phyloP scores from a whole-genome alignment of 2,888 invertebrate species.

The Meganola albula region DNA sequence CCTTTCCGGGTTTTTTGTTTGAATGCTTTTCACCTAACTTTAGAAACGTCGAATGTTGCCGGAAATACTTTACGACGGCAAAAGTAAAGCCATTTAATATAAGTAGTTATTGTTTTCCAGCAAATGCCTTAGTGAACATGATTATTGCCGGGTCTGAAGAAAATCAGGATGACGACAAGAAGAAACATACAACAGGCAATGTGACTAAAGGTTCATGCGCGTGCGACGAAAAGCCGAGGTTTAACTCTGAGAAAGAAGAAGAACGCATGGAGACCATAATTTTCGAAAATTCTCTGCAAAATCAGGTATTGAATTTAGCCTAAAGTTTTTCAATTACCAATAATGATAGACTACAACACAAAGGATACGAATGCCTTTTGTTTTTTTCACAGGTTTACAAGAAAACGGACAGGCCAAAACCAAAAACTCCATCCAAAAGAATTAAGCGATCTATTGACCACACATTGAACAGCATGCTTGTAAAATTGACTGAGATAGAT shows the following conservation, averaged over 20 bases:
- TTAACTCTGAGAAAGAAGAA: conserved; percentile 60
- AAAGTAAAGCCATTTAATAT: no score
- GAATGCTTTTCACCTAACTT: no score
- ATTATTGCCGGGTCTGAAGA: conserved; percentile 51
- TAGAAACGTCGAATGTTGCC: no score
- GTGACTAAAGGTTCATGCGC: conserved; percentile 51
- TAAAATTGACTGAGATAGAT: conserved; percentile 50
- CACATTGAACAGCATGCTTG: conserved; percentile 54
- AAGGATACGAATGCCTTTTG: no score
- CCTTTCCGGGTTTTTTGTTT: no score
- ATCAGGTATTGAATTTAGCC: no score
- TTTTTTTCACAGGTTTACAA: conserved; percentile 46
- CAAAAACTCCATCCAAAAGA: conserved; percentile 23
- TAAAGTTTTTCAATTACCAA: no score
- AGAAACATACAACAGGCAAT: conserved; percentile 55
- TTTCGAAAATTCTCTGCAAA: conserved; percentile 90
- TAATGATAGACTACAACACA: no score
- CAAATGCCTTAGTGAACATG: conserved; percentile 53
- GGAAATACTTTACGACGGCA: no score
- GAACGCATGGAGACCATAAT: conserved; percentile 79
- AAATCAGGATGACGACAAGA: conserved; percentile 38
- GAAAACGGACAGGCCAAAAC: conserved; percentile 28
- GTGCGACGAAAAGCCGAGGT: conserved; percentile 43
- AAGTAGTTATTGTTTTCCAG: no score
- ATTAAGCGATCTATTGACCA: conserved; percentile 49